Base-by-base conservation (phyloP, 2,888 invertebrate species). In the Drosophila anceps region DNA sequence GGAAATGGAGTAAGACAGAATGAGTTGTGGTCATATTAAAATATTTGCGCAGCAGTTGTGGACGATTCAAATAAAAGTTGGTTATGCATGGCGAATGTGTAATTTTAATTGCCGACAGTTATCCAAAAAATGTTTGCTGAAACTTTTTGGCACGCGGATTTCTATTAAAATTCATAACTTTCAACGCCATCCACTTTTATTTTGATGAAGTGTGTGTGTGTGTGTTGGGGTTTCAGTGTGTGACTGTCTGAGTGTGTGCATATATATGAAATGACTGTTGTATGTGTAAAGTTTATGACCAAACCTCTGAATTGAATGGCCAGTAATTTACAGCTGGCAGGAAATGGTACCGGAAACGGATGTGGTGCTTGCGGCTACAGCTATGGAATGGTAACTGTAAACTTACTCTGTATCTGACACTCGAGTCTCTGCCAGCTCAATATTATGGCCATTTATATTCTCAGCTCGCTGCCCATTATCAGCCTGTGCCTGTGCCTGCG, bases 161-260 rank as follows among this genome's bases (percentile, higher is more conserved):
- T 72, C 84, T 73, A 85, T 88, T 90, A 78, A 80, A 90, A 90
- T 90, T 85, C 85, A 88, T 85, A 85, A 88, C 90, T 85, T 82
- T 69, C 69, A 60, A 69, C 73, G 73, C 57, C 69, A 62, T 59
- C 44, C 46, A 65, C 57, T 50, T 59, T 51, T 62, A 50, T 61
- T 60, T 46, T 66, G 27, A 61, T 29, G 29, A 24, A 50, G 35
- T 29, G 41, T 29, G 27, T 51, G 35, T 33, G 24, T 27, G 5
- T 18, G 43, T 39, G 50, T 50, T 35, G 53, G 7, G 39, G 48
- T 35, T 33, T 53, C 39, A 29, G 48, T 63, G 43, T 53, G 54
- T 10, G 51, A n/a, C n/a, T 37, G 48, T 35, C 33, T 53, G 43
- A 29, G 48, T 63, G 43, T 53, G 54, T 10, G 51, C 35, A 37